A percentile compares a stretch with the other conserved stretches of the same genome.
These are phyloP conservation scores for Lophura nycthemera DNA, from an alignment of 2,113 vertebrate genomes.

Conservation along the genomic window DNA sequence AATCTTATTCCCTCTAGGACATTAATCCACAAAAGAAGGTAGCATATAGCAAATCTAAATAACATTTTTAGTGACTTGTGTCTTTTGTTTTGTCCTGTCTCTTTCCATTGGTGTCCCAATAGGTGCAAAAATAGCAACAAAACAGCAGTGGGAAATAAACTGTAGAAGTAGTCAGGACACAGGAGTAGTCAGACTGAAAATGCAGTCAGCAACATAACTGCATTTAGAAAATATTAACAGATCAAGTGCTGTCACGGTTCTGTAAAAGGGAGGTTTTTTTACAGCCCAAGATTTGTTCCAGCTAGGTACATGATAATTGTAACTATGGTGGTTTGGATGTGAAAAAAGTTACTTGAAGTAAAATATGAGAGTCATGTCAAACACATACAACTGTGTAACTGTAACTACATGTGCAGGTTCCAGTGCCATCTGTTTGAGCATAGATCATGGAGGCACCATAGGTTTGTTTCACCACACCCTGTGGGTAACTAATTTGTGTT, in stretches of 20 bases:
- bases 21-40: background rate
- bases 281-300: background rate
- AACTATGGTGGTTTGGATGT: background rate
- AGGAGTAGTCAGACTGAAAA: background rate
- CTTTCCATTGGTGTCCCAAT: background rate
- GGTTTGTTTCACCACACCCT: background rate
- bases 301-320: background rate
- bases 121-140: background rate
- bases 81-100: background rate
- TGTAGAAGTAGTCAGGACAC: background rate
- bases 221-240: background rate
- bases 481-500: background rate
- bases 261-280: background rate
- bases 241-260: background rate
- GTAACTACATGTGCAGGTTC: background rate
- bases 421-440: background rate
- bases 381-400: background rate
- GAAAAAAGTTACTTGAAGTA: background rate
- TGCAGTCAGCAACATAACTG: background rate
- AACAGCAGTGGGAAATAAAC: background rate
- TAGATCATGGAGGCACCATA: background rate
- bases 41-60: background rate
- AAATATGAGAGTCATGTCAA: background rate
- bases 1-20: background rate
- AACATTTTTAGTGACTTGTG: background rate